Percentiles rank a stretch among this genome's conserved stretches.
Conservation (phyloP, 1,140 invertebrate genomes). For the Pinna nobilis region DNA sequence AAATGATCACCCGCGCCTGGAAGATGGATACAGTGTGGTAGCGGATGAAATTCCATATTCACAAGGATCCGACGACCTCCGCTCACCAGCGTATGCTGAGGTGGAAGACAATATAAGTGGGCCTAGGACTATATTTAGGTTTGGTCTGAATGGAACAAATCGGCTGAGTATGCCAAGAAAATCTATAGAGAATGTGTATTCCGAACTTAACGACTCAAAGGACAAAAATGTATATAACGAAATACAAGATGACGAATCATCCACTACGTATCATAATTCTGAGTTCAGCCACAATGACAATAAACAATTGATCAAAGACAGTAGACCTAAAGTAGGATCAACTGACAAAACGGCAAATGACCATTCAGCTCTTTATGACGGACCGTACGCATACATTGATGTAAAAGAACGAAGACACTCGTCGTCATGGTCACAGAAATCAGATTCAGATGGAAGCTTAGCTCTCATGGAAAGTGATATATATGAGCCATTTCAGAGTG, state of each 20-base stretch:
- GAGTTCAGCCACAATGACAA: background rate
- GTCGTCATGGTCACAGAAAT: constrained; percentile 11
- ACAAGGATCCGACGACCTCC: background rate
- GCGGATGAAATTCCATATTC: constrained; percentile 30
- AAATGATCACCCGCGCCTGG: constrained; percentile 7
- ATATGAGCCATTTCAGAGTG: constrained; percentile 22
- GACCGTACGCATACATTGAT: constrained; percentile 5
- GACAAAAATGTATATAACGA: constrained; percentile 30
- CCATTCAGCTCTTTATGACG: background rate
- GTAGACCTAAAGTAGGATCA: no score
- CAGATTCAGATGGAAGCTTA: constrained; percentile 21
- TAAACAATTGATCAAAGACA: background rate
- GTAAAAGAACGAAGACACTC: background rate
- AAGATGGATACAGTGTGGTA: constrained; percentile 25
- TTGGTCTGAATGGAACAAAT: constrained; percentile 11
- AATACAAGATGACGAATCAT: constrained; percentile 20
- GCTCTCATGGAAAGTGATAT: constrained; percentile 10
- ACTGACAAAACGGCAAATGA: no score
- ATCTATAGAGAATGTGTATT: constrained; percentile 27
- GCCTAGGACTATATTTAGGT: constrained; percentile 1
- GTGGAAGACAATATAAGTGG: constrained; percentile 19
- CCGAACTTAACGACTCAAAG: constrained; percentile 4
- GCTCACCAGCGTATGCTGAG: constrained; percentile 26
- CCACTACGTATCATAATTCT: background rate
- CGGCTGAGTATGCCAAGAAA: background rate